Conservation (phyloP, 2,888 invertebrate genomes). For the Marronus borbonicus region DNA sequence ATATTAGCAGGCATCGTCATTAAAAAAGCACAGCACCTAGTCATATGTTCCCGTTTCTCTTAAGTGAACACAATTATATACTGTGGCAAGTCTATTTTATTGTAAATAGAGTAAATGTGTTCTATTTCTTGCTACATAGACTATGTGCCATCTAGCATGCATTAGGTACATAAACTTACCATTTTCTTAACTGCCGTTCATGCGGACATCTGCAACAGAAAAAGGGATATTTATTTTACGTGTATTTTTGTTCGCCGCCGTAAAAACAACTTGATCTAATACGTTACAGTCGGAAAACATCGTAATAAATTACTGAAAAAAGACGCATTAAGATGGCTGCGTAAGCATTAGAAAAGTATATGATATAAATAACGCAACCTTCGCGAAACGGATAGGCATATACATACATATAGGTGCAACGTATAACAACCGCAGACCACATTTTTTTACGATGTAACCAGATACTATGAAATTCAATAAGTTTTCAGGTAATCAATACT, state of each 20-base stretch:
- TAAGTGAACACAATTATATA: not conserved
- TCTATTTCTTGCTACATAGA: not conserved
- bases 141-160: not conserved
- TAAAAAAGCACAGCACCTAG: not conserved
- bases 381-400: not conserved
- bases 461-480: constrained; percentile 45
- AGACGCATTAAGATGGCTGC: constrained; percentile 38
- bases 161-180: constrained; percentile 41
- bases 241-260: constrained; percentile 30
- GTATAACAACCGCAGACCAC: constrained; percentile 23
- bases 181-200: constrained; percentile 20
- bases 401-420: not conserved
- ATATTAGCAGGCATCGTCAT: not conserved
- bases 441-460: constrained; percentile 40
- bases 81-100: not conserved
- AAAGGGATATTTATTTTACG: constrained; percentile 28
- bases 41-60: not conserved
- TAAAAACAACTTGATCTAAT: constrained; percentile 42
- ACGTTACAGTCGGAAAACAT: constrained; percentile 34
- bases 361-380: constrained; percentile 40
- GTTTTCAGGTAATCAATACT: constrained; percentile 45
- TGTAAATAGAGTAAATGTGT: not conserved
- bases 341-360: constrained; percentile 38
- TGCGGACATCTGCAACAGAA: constrained; percentile 37
- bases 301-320: constrained; percentile 46